Base-by-base conservation (phyloP, 92 coral and sea anemone genomes). In the Actinernus sp. region DNA sequence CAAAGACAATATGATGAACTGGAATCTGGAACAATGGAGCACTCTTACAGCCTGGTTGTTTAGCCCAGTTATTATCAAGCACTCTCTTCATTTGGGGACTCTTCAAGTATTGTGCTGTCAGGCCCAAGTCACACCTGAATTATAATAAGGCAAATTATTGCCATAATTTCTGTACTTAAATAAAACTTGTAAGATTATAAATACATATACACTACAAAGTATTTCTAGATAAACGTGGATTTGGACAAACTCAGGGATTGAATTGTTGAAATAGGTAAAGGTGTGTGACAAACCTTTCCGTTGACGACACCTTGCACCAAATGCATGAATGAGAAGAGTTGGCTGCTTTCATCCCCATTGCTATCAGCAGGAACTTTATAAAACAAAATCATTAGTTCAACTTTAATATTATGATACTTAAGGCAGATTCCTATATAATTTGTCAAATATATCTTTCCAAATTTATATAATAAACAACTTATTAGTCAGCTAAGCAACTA, bases 1-100 rank as follows among this genome's bases (percentile, higher is more conserved):
- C 78, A 14, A 71, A 45, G 14, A 57, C 68, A 57, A 71, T 67
- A 27, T 71, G 78, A 25, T 71, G 58, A 19, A 41, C 22, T 2
- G 27, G 32, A 11, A 71, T 71, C 5, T 48, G 22, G 3, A 73
- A 49, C 37, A 60, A 44, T 16, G 52, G 59, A 13, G 17, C 32
- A 6, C 50, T 33, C 45, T 22, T 23, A 21, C 68, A 61, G 3
- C 65, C 68, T 21, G 68, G 68, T 23, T 61, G 20, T 28, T 39
- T 61, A 32, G 23, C 11, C 68, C 68, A 41, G 19, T 26, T 38
- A 16, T 49, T 5, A 0, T 33, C 54, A 40, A 27, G 32, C 28
- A 37, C 49, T 37, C 53, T 20, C 65, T 31, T 41, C 36, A 22
- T 61, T 26, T 37, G 40, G 64, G 64, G 26, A 17, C 49, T 36